phyloP scores from a whole-genome alignment of 2,113 vertebrate genomes.

The Odontesthes bonariensis region DNA sequence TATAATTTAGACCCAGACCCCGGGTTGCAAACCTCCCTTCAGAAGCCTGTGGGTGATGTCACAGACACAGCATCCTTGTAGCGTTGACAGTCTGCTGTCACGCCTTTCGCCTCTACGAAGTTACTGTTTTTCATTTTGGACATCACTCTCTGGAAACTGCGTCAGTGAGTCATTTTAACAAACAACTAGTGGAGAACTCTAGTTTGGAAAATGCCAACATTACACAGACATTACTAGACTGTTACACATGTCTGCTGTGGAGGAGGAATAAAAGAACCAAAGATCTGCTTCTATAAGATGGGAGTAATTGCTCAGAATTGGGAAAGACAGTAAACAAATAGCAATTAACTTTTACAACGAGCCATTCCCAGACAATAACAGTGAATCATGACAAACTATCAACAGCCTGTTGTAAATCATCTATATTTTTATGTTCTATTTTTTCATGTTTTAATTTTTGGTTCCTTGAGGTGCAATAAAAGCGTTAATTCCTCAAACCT shows the following conservation, averaged over 20 bases:
- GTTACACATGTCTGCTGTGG: slow-evolving; percentile 66
- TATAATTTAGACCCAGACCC: neutral
- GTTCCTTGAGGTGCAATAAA: neutral
- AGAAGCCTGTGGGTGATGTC: slow-evolving; percentile 41
- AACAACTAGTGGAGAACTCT: slow-evolving; percentile 42
- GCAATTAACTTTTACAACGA: slow-evolving; percentile 29
- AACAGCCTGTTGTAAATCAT: neutral
- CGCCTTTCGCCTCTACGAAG: slow-evolving; percentile 48
- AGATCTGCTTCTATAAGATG: slow-evolving; percentile 32
- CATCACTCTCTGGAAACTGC: slow-evolving; percentile 33
- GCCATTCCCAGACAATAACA: slow-evolving; percentile 17
- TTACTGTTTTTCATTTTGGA: slow-evolving; percentile 56
- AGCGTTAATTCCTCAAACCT: neutral
- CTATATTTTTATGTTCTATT: slow-evolving; percentile 1
- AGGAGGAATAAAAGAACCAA: slow-evolving; percentile 34
- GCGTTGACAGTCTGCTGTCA: slow-evolving; percentile 20
- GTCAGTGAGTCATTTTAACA: slow-evolving; percentile 50
- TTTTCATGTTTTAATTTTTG: neutral
- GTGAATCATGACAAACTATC: neutral
- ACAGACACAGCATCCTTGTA: slow-evolving; percentile 37
- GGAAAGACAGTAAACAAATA: slow-evolving; percentile 40
- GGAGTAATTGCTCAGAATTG: slow-evolving; percentile 45
- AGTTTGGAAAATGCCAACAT: slow-evolving; percentile 65
- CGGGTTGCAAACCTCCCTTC: slow-evolving; percentile 31
- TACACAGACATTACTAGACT: slow-evolving; percentile 64